Percentiles rank a stretch among this genome's conserved stretches.
These are phyloP conservation scores for Cephus spinipes DNA, from an alignment of 2,888 invertebrate species.

Conservation along the genomic window DNA sequence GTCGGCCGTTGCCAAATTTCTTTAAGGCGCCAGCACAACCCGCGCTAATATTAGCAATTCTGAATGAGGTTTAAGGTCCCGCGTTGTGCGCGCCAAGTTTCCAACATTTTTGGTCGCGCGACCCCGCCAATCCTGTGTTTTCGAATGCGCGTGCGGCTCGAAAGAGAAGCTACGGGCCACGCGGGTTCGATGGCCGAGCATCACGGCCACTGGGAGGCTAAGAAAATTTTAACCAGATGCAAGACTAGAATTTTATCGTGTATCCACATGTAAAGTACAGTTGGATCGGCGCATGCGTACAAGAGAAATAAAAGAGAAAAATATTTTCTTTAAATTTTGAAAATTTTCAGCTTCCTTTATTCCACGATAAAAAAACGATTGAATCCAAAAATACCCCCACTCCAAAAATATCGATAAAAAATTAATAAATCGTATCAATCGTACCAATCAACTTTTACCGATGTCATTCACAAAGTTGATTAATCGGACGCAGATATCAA, in stretches of 20 bases:
- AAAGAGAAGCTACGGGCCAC: not conserved
- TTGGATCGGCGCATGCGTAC: not conserved
- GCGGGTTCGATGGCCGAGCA: constrained; percentile 15
- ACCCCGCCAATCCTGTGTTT: not conserved
- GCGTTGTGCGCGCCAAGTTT: constrained; percentile 1
- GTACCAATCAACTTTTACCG: not conserved
- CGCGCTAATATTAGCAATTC: constrained; percentile 49
- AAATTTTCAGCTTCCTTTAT: not conserved
- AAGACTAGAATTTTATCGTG: not conserved
- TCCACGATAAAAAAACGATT: not conserved
- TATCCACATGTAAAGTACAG: not conserved
- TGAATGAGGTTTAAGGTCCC: constrained; percentile 34
- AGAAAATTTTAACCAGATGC: not conserved
- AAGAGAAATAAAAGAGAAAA: not conserved
- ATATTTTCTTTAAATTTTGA: not conserved
- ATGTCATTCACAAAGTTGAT: not conserved
- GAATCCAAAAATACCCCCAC: not conserved
- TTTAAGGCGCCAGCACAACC: constrained; percentile 31
- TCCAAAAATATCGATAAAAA: not conserved
- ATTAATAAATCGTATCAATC: not conserved
- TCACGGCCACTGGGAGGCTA: not conserved
- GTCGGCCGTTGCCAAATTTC: constrained; percentile 36
- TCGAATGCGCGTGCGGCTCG: constrained; percentile 2
- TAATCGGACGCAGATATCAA: not conserved
- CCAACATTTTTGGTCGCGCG: constrained; percentile 1